Base-by-base conservation (phyloP, 2,888 invertebrate genomes). In the Lasius fuliginosus region DNA sequence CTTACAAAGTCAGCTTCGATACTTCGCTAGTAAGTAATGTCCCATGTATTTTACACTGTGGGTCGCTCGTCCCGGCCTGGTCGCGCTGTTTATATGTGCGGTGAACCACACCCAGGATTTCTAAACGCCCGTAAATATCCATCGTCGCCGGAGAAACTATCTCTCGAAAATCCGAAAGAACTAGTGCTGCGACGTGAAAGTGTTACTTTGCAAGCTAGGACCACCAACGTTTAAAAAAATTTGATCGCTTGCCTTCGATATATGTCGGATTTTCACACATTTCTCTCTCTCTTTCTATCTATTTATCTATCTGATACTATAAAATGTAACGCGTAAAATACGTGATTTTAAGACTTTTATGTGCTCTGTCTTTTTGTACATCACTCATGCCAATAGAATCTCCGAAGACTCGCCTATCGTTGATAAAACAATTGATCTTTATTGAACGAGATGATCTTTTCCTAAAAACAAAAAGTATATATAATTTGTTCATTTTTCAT, bases 41-140 rank as follows among this genome's bases (percentile, higher is more conserved):
- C 89, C 86, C 85, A 87, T 86, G 88, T 90, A 90, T 89, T 91
- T 91, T 86, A 87, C 83, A 85, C 86, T 82, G 86, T 79, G 83
- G 86, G 68, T 77, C 79, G 88, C 85, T 85, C 84, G 79, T 85
- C 85, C 71, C 46, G 65, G 65, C 62, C 67, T 46, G 60, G 42
- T 40, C 58, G 85, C 49, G 76, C 64, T 82, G 89, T 90, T 91
- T 91, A 90, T 87, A 89, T 84, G 89, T 86, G 89, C 86, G 87
- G 89, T 87, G 81, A 91, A 92, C 92, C 92, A 91, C 92, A 92
- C 91, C 92, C 91, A 88, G 90, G 88, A 87, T 89, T 90, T 88
- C 92, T 92, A 92, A 92, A 90, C 92, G 92, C 87, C 88, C 92
- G 91, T 92, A 92, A 92, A 92, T 92, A 92, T 92, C 90, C 86